Evolutionary conservation across 1,140 invertebrate genomes (phyloP).

Genomic region (Antheraea pernyi): DNA sequence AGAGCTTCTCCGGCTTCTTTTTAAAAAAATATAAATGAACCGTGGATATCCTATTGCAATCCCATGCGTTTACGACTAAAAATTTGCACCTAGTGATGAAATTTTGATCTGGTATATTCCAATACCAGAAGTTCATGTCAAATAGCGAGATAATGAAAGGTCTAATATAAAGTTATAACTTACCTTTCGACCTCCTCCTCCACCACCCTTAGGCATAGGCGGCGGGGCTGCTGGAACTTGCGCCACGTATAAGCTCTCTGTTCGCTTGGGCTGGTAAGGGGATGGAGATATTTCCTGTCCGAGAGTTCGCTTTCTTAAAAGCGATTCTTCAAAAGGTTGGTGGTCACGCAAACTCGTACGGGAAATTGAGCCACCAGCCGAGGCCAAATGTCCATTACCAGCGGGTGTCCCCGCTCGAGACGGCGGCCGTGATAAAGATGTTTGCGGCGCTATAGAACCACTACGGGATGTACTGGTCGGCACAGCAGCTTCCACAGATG

Average conservation of each 20-base stretch:
- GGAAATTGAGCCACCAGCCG: constrained; percentile 71
- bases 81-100: too few species aligned
- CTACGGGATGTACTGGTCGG: constrained; percentile 35
- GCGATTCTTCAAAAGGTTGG: constrained; percentile 88
- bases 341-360: constrained; percentile 70
- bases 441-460: constrained; percentile 75
- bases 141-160: too few species aligned
- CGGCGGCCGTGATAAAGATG: constrained; percentile 54
- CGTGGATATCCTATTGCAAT: too few species aligned
- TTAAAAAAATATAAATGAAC: too few species aligned
- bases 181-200: constrained; percentile 70
- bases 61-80: too few species aligned
- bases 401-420: constrained; percentile 66
- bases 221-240: constrained; percentile 77
- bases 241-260: constrained; percentile 89
- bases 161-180: constrained; percentile 14
- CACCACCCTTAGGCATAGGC: constrained; percentile 68
- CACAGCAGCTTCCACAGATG: constrained; percentile 83
- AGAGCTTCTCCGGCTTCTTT: too few species aligned
- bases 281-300: constrained; percentile 94
- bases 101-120: too few species aligned
- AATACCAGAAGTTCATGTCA: too few species aligned
- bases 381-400: constrained; percentile 78
- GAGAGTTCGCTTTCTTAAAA: constrained; percentile 87
- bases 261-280: constrained; percentile 91